phyloP scores from a whole-genome alignment of 2,888 invertebrate genomes.

The Cephus pulcher region DNA sequence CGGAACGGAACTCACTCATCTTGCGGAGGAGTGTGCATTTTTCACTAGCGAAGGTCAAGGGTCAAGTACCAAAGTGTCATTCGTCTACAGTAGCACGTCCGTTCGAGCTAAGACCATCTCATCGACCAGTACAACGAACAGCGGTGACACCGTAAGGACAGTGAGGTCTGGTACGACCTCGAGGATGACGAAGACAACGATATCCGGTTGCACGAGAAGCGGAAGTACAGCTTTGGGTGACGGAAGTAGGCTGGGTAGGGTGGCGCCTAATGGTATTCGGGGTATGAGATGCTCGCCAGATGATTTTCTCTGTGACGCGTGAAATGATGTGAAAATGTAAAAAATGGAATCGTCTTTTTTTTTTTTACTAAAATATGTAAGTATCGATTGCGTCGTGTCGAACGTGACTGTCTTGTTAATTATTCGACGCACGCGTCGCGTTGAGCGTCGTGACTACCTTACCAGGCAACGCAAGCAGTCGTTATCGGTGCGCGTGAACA shows the following conservation, averaged over 20 bases:
- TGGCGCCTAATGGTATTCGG: constrained; percentile 17
- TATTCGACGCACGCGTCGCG: not conserved
- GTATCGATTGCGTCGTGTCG: not conserved
- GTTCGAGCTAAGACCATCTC: constrained; percentile 11
- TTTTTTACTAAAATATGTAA: not conserved
- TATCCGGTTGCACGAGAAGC: not conserved
- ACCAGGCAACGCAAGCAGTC: not conserved
- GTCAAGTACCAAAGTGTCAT: constrained; percentile 19
- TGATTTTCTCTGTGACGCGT: constrained; percentile 43
- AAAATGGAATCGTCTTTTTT: not conserved
- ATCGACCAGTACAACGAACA: constrained; percentile 1
- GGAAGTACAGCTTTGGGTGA: not conserved
- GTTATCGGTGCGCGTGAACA: not conserved
- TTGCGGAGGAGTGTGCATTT: constrained; percentile 11
- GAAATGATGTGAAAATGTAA: constrained; percentile 17
- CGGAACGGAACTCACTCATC: constrained; percentile 11
- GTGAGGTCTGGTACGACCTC: constrained; percentile 11
- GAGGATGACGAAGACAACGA: constrained; percentile 10
- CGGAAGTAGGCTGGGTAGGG: not conserved
- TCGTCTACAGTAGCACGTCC: constrained; percentile 22
- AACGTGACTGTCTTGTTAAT: not conserved
- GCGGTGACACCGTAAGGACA: constrained; percentile 11
- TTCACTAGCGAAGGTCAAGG: constrained; percentile 12
- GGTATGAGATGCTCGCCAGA: constrained; percentile 47
- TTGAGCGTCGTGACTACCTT: not conserved